A percentile compares a stretch with the other conserved stretches of the same genome.
phyloP scores from a whole-genome alignment of 2,797 vertebrate species.

The Myripristis murdjan region DNA sequence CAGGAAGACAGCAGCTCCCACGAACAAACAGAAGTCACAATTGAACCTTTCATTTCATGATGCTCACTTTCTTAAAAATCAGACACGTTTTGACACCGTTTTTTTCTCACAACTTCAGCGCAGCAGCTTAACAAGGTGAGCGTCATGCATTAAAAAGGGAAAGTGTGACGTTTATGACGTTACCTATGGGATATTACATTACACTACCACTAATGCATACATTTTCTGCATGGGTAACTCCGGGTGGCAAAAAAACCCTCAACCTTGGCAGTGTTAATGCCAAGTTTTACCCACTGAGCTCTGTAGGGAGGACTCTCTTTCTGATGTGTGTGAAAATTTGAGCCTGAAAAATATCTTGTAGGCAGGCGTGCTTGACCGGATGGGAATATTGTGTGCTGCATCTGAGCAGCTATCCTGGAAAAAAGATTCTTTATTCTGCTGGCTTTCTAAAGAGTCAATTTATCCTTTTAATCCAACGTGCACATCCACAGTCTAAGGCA shows the following conservation, averaged over 20 bases:
- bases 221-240: constrained; percentile 40
- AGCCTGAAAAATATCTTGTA: constrained; percentile 6
- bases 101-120: constrained; percentile 17
- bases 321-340: not conserved
- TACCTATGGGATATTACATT: constrained; percentile 3
- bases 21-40: constrained; percentile 25
- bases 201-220: constrained; percentile 15
- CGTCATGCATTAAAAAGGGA: not conserved
- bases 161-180: not conserved
- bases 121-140: constrained; percentile 22
- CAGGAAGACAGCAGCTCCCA: constrained; percentile 8
- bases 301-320: too few species aligned
- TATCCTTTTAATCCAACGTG: not conserved
- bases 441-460: not conserved
- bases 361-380: too few species aligned
- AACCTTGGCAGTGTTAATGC: constrained; percentile 26
- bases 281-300: not conserved
- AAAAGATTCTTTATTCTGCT: too few species aligned
- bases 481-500: not conserved
- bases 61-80: constrained; percentile 2
- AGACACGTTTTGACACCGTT: constrained; percentile 5
- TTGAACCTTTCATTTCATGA: constrained; percentile 32
- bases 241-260: constrained; percentile 35
- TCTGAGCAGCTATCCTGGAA: not conserved
- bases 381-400: not conserved